A percentile compares a stretch with the other conserved stretches of the same genome.
These are phyloP conservation scores for Augochlorella aurata DNA, from an alignment of 2,888 invertebrate species.

Conservation along the genomic window DNA sequence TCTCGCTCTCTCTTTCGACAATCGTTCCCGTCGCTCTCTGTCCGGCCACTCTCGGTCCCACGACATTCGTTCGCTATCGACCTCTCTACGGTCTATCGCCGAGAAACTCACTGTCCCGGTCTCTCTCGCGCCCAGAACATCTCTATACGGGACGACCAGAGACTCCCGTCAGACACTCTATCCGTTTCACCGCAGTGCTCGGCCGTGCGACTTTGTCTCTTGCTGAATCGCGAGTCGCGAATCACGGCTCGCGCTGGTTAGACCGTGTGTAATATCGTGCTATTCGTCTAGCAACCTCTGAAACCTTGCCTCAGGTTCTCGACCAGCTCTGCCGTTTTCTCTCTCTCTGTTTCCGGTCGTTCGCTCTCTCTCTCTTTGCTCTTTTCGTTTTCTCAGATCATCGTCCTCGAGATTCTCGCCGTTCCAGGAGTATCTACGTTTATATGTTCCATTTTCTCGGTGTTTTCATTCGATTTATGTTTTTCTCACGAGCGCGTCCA, in stretches of 20 bases:
- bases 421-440: constrained; percentile 3
- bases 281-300: too few relatives aligned
- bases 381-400: background rate
- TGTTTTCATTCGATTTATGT: background rate
- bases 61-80: constrained; percentile 32
- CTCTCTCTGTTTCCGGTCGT: background rate
- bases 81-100: constrained; percentile 61
- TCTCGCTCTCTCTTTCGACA: constrained; percentile 63
- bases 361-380: background rate
- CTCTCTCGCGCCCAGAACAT: constrained; percentile 72
- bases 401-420: background rate
- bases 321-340: background rate
- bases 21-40: background rate
- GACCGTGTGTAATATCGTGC: too few relatives aligned
- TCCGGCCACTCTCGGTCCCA: constrained; percentile 22
- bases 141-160: constrained; percentile 76
- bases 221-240: too few relatives aligned
- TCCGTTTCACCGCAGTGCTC: background rate
- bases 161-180: constrained; percentile 67
- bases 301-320: too few relatives aligned
- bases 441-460: background rate
- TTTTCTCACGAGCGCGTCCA: constrained; percentile 63
- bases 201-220: background rate
- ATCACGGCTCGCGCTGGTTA: too few relatives aligned
- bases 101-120: constrained; percentile 56